Conservation (phyloP, 2,888 invertebrate species). For the Macrosiphum euphorbiae region DNA sequence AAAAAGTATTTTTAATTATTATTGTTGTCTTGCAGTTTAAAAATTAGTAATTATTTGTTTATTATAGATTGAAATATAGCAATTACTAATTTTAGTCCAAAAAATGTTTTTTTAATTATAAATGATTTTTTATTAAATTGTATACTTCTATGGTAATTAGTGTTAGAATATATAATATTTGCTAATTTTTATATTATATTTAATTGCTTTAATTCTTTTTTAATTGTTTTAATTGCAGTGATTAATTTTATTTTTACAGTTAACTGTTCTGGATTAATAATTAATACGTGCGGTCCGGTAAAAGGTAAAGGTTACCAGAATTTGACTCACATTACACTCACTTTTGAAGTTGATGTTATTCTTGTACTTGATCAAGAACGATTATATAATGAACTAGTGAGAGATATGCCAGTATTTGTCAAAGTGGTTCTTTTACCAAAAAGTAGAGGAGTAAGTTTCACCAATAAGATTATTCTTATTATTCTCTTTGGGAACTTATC, state of each 20-base stretch:
- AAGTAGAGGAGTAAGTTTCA: slow-evolving; percentile 88
- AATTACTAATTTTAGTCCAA: background rate
- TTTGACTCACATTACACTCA: slow-evolving; percentile 88
- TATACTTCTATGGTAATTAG: background rate
- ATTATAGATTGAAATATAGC: background rate
- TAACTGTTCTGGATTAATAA: slow-evolving; percentile 88
- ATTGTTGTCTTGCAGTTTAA: background rate
- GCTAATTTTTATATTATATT: background rate
- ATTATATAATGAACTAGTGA: slow-evolving; percentile 91
- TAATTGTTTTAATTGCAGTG: background rate
- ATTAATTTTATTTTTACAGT: slow-evolving; percentile 72
- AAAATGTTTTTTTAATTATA: too few relatives aligned
- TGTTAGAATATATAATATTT: background rate
- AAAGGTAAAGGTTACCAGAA: slow-evolving; percentile 91
- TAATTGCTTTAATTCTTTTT: too few relatives aligned
- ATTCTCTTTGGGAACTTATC: background rate
- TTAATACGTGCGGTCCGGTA: slow-evolving; percentile 99
- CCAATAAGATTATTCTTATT: background rate
- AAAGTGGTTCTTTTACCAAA: slow-evolving; percentile 93
- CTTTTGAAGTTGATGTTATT: slow-evolving; percentile 96
- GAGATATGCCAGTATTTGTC: slow-evolving; percentile 94
- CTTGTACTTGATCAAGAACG: slow-evolving; percentile 96
- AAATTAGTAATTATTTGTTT: background rate
- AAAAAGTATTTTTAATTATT: too few relatives aligned
- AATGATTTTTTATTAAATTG: background rate